Evolutionary conservation across 2,113 vertebrate species (phyloP).

Genomic region (Embiotoca jacksoni): DNA sequence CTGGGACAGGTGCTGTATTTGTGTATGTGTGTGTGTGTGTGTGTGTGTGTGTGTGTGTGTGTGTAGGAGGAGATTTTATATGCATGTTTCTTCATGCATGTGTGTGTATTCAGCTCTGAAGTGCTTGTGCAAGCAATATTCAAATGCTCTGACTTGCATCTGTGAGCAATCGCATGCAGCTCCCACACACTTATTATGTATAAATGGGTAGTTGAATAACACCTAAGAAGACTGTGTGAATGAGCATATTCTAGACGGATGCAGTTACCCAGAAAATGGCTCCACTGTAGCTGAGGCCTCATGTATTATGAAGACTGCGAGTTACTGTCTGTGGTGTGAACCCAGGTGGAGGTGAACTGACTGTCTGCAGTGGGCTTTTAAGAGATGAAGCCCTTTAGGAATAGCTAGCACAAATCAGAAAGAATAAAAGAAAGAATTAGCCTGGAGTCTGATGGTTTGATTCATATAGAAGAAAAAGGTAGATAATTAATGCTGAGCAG

Average conservation of each 20-base stretch:
- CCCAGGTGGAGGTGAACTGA: conserved; percentile 28
- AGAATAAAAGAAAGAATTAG: conserved; percentile 9
- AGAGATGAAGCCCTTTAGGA: neutral
- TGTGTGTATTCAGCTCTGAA: conserved; percentile 23
- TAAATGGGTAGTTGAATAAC: conserved; percentile 22
- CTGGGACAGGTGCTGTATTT: neutral
- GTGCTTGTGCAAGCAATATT: conserved; percentile 46
- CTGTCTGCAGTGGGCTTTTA: conserved; percentile 2
- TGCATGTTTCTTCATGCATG: conserved; percentile 33
- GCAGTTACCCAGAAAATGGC: conserved; percentile 44
- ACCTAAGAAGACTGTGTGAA: conserved; percentile 25
- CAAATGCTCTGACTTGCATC: conserved; percentile 12
- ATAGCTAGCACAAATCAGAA: neutral
- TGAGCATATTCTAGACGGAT: conserved; percentile 32
- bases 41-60: neutral
- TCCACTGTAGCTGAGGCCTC: conserved; percentile 6
- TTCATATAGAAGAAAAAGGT: neutral
- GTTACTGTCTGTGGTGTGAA: conserved; percentile 12
- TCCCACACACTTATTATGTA: conserved; percentile 33
- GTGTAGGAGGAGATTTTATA: neutral
- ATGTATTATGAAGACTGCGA: conserved; percentile 33
- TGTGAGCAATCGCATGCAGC: conserved; percentile 43
- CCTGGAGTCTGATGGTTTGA: neutral
- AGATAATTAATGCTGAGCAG: neutral
- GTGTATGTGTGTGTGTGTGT: neutral